Conservation (phyloP, 2,113 vertebrate genomes). For the Suncus etruscus region DNA sequence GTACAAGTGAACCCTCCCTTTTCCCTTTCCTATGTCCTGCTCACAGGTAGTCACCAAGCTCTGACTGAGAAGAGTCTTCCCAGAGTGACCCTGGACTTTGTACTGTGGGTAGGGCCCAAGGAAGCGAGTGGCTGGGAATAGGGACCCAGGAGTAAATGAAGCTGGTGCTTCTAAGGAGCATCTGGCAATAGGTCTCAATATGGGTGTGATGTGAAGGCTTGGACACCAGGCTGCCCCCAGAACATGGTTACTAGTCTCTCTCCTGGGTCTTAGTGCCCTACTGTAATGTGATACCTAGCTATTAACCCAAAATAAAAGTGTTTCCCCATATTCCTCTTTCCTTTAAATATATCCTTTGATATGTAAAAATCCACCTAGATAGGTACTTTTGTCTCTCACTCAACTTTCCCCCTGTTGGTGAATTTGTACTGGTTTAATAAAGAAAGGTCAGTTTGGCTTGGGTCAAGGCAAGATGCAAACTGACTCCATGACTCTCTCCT, state of each 20-base stretch:
- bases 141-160: neutral
- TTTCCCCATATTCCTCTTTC: too few relatives aligned
- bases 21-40: neutral
- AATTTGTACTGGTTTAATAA: too few relatives aligned
- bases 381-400: too few relatives aligned
- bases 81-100: conserved; percentile 2
- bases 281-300: too few relatives aligned
- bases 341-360: too few relatives aligned
- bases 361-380: too few relatives aligned
- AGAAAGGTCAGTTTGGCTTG: too few relatives aligned
- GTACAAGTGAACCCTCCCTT: neutral
- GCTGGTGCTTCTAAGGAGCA: neutral
- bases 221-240: neutral
- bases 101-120: neutral
- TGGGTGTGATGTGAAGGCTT: neutral
- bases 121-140: neutral
- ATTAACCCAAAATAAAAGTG: too few relatives aligned
- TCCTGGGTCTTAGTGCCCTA: neutral
- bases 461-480: too few relatives aligned
- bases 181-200: neutral
- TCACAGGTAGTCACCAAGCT: neutral
- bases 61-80: neutral
- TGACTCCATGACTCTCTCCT: too few relatives aligned
- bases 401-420: too few relatives aligned
- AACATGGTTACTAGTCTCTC: neutral